phyloP scores from a whole-genome alignment of 2,113 vertebrate genomes.

The Bettongia penicillata region DNA sequence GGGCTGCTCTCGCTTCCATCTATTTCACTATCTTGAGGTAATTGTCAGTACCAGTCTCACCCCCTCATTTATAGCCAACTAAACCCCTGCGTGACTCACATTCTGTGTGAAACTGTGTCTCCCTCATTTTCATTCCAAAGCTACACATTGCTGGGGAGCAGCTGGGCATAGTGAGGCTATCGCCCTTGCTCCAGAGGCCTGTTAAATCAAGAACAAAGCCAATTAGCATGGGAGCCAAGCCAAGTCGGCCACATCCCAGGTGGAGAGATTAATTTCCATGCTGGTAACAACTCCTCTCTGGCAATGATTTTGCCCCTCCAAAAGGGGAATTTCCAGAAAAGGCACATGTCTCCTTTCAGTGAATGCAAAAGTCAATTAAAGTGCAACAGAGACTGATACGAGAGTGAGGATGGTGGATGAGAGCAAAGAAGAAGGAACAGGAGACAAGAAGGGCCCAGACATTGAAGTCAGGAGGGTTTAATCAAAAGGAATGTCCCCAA shows the following conservation, averaged over 20 bases:
- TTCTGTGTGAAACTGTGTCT: constrained; percentile 44
- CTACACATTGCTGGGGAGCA: not conserved
- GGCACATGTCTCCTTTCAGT: constrained; percentile 34
- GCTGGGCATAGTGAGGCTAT: not conserved
- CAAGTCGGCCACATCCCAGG: constrained; percentile 41
- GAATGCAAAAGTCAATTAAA: constrained; percentile 42
- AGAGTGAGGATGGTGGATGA: not conserved
- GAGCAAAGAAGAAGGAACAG: constrained; percentile 4
- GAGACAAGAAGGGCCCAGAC: not conserved
- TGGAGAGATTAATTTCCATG: constrained; percentile 51
- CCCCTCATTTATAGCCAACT: not conserved
- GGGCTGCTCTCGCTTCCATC: not conserved
- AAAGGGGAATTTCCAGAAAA: constrained; percentile 45
- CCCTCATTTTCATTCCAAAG: not conserved
- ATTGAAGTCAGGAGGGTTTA: not conserved
- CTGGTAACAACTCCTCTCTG: constrained; percentile 43
- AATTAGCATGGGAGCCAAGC: constrained; percentile 60
- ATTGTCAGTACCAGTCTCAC: not conserved
- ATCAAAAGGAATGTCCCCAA: not conserved
- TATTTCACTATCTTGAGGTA: not conserved
- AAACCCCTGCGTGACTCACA: not conserved
- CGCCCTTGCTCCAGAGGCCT: constrained; percentile 48
- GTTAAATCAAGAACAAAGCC: constrained; percentile 58
- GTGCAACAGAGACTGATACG: constrained; percentile 38
- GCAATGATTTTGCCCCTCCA: constrained; percentile 19